Evolutionary conservation across 2,888 invertebrate genomes (phyloP), one percentile per base, ranked within the genome.

Genomic region (Megamerina dolium): DNA sequence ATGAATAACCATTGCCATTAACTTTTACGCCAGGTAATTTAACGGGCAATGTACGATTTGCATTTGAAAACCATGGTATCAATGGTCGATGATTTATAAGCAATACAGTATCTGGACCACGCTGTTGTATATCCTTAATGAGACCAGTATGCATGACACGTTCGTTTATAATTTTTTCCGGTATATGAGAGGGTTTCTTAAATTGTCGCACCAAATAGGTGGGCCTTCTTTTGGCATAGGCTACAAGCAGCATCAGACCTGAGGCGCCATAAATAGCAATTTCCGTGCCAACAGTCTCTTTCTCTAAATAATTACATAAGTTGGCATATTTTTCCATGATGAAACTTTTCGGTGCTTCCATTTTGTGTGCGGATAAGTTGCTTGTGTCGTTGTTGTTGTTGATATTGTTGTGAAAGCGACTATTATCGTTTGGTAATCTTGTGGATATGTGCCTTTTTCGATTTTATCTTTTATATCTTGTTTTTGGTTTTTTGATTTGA

Each of bases 1-100:
- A 77, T 1, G 71, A 64, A 40, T 60, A 64, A 2, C 70, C 70
- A 50, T 71, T 71, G 13, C 66, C 60, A 49, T 68, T 68, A 4
- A 71, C 63, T 3, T 54, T 49, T 5, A 71, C 59, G 3, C 70
- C 71, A 0, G 68, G 62, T 32, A 72, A 43, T 45, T 64, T 66
- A 5, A 64, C 56, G 2, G 67, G 63, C 40, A 64, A 41, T 32
- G 65, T 42, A 2, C 55, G 53, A 8, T 58, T 48, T 29, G 52
- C 53, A 27, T 63, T 63, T 33, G 60, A 59, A 17, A 64, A 66
- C 13, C 65, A 52, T 0, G 67, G 60, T 16, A 64, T 54, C 10
- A 60, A 39, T 3, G 64, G 64, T 2, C 61, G 57, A 29, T 66
- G 64, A 29, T 60, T 65, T 38, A 64, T 58, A n/a, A 63, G 38